These are phyloP conservation scores for Metopolophium dirhodum DNA, from an alignment of 1,140 invertebrate genomes.

Conservation along the genomic window DNA sequence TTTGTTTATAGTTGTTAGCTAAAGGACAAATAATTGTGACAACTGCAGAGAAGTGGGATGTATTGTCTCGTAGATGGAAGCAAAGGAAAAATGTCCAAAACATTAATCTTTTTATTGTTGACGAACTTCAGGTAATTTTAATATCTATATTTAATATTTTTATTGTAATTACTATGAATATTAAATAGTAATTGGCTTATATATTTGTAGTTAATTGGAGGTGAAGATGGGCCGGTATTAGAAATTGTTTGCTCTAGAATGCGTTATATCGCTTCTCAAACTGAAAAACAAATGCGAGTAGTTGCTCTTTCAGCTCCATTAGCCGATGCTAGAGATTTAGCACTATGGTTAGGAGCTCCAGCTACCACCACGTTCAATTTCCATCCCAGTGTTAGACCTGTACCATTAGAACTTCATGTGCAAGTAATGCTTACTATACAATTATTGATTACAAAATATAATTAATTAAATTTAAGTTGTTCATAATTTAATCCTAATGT, in stretches of 20 bases:
- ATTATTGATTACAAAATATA: background rate
- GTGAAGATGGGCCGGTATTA: conserved; percentile 89
- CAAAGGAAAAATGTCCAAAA: conserved; percentile 98
- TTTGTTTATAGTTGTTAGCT: conserved; percentile 66
- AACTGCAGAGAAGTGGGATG: conserved; percentile 99
- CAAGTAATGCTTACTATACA: conserved; percentile 64
- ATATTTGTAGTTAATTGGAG: conserved; percentile 72
- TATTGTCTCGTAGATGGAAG: conserved; percentile 97
- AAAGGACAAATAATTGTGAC: conserved; percentile 95
- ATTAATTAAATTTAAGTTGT: background rate
- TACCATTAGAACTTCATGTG: conserved; percentile 94
- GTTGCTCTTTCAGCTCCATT: conserved; percentile 94
- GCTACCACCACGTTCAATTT: conserved; percentile 96
- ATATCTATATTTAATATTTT: background rate
- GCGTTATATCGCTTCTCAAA: conserved; percentile 96
- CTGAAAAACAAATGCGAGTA: conserved; percentile 92
- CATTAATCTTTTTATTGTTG: conserved; percentile 95
- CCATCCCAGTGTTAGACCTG: conserved; percentile 94
- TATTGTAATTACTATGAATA: background rate
- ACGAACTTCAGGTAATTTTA: conserved; percentile 83
- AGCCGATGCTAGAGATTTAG: conserved; percentile 93
- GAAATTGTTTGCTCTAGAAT: conserved; percentile 98
- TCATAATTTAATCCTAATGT: background rate
- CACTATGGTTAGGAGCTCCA: conserved; percentile 95
- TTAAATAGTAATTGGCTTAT: background rate